These are phyloP conservation scores for Xylota segnis DNA, from an alignment of 2,888 invertebrate species.

Conservation along the genomic window DNA sequence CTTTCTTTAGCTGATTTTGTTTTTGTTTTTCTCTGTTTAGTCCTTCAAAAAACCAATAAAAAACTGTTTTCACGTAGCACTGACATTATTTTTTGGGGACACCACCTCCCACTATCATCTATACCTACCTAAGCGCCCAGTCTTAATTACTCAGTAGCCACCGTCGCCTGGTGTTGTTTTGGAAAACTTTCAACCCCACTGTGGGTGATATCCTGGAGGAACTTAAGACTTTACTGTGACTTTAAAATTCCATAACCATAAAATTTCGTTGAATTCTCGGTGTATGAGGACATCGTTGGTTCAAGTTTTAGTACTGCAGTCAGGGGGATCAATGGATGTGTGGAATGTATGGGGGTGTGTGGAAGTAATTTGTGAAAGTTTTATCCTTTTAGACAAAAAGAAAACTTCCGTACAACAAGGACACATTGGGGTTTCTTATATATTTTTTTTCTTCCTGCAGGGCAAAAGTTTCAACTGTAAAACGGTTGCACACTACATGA, in stretches of 20 bases:
- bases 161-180: neutral
- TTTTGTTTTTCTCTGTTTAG: neutral
- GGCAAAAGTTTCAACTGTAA: constrained; percentile 46
- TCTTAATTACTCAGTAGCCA: constrained; percentile 42
- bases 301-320: constrained; percentile 7
- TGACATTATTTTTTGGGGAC: constrained; percentile 18
- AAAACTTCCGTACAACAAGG: constrained; percentile 27
- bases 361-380: constrained; percentile 64
- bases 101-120: neutral
- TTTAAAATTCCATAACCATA: constrained; percentile 59
- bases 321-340: neutral
- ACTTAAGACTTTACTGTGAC: constrained; percentile 26
- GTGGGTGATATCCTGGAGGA: neutral
- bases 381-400: constrained; percentile 33
- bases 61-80: constrained; percentile 43
- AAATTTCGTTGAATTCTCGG: constrained; percentile 32
- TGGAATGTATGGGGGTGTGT: constrained; percentile 19
- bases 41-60: constrained; percentile 13
- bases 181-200: neutral
- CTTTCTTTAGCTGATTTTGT: constrained; percentile 20
- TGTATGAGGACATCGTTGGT: constrained; percentile 23
- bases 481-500: constrained; percentile 43
- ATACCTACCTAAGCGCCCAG: neutral
- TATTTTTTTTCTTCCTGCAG: constrained; percentile 40
- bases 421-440: constrained; percentile 41